These are phyloP conservation scores for Sicus ferrugineus DNA, from an alignment of 2,888 invertebrate genomes.

Conservation along the genomic window DNA sequence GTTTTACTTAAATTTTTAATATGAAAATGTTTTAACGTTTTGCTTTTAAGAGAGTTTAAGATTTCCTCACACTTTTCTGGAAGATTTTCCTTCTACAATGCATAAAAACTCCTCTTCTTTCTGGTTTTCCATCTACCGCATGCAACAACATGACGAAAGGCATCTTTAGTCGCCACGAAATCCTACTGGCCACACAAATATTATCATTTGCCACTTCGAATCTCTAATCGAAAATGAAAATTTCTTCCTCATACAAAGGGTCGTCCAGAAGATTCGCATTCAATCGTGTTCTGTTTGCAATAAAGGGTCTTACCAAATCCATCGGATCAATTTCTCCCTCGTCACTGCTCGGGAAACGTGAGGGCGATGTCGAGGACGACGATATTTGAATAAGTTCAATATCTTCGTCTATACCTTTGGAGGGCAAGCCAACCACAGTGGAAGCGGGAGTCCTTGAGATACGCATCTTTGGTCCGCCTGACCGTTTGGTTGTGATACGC, in stretches of 20 bases:
- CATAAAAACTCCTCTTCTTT: too few relatives aligned
- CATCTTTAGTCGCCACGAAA: too few relatives aligned
- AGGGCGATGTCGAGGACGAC: slow-evolving; percentile 38
- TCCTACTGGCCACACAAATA: too few relatives aligned
- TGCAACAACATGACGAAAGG: too few relatives aligned
- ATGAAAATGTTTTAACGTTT: too few relatives aligned
- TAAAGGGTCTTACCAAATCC: slow-evolving; percentile 11
- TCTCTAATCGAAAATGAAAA: slow-evolving; percentile 41
- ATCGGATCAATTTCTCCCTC: slow-evolving; percentile 5
- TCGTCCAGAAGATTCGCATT: slow-evolving; percentile 37
- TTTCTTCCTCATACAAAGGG: slow-evolving; percentile 57
- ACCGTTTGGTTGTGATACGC: slow-evolving; percentile 38
- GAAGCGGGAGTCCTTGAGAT: slow-evolving; percentile 41
- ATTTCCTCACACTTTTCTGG: too few relatives aligned
- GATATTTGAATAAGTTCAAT: slow-evolving; percentile 45
- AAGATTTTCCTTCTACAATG: too few relatives aligned
- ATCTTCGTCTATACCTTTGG: slow-evolving; percentile 28
- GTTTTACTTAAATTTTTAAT: too few relatives aligned
- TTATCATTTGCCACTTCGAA: too few relatives aligned
- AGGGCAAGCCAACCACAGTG: neutral
- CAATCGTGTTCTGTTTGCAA: neutral
- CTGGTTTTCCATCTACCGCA: too few relatives aligned
- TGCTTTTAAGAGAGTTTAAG: too few relatives aligned
- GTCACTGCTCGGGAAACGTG: slow-evolving; percentile 18
- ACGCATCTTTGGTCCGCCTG: slow-evolving; percentile 43